A percentile compares a stretch with the other conserved stretches of the same genome.
Evolutionary conservation across 2,797 vertebrate species (phyloP).

Genomic region (Synanceia verrucosa): DNA sequence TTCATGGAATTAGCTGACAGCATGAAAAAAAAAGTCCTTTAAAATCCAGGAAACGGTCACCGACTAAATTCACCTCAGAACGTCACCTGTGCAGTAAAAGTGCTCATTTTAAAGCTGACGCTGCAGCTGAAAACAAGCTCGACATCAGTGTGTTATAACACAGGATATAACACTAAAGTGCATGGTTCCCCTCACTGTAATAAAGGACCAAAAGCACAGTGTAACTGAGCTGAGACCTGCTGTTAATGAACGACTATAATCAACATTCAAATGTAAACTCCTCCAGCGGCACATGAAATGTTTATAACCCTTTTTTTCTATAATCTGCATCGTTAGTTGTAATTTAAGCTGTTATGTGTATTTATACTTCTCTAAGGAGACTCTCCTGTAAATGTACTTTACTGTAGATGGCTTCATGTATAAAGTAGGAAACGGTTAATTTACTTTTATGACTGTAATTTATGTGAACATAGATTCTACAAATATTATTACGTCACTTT

Average conservation of each 20-base stretch:
- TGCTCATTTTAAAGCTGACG: not conserved
- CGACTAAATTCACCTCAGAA: not conserved
- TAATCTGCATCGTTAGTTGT: conserved; percentile 58
- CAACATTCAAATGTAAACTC: conserved; percentile 38
- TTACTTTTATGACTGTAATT: conserved; percentile 66
- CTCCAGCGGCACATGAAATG: conserved; percentile 67
- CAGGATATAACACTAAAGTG: not conserved
- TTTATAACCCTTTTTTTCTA: conserved; percentile 45
- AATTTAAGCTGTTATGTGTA: conserved; percentile 75
- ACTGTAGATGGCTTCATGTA: conserved; percentile 71
- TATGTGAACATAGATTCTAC: conserved; percentile 62
- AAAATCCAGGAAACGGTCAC: not conserved
- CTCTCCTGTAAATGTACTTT: conserved; percentile 69
- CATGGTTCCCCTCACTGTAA: conserved; percentile 4
- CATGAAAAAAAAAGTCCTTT: not conserved
- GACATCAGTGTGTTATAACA: not conserved
- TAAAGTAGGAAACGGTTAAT: conserved; percentile 64
- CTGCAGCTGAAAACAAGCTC: not conserved
- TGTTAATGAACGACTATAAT: conserved; percentile 60
- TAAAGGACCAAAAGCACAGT: conserved; percentile 30
- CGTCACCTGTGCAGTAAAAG: not conserved
- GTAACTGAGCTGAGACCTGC: conserved; percentile 45
- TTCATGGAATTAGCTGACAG: not conserved
- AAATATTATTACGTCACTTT: conserved; percentile 25
- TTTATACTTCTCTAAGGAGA: conserved; percentile 80